Evolutionary conservation across 2,888 invertebrate genomes (phyloP), one percentile per base, ranked within the genome.

Genomic region (Entomobrya proxima): DNA sequence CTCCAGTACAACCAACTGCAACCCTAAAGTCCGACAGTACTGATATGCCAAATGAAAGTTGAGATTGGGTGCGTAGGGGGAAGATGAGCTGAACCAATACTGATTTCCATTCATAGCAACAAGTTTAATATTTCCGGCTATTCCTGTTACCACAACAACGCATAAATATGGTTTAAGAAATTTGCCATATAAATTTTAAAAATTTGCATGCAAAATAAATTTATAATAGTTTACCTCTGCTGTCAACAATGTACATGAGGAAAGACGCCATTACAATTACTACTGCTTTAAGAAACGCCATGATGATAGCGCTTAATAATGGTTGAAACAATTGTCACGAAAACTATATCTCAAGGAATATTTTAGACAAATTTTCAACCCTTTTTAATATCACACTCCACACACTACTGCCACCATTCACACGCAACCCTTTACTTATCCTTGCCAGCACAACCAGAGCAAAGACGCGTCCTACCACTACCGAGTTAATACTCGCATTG

Each of bases 1-100:
- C 92, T 96, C 96, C 91, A 96, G 96, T 15, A 96, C 96, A 67
- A 95, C 95, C 91, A 97, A 93, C 91, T 96, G 96, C 89, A 97
- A 93, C 27, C 96, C 97, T 91, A 96, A 93, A 82, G 96, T 96
- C 91, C 96, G 95, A 92, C 96, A 96, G 91, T 96, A 96, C 91
- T 96, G 96, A 92, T 96, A 96, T 69, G 96, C 96, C 91, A 88
- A 85, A 81, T 89, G 88, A 37, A 87, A 87, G 74, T 87, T 87
- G 87, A 89, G 81, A 47, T 81, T 83, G 2, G 91, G 90, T 6
- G 90, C 90, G 85, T 91, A 90, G 2, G 90, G 90, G 61, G 88
- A 88, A 5, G 89, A 86, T 72, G 89, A 87, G 67, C 88, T 88
- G 83, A 90, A 88, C 89, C 90, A 91, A 84, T 91, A 91, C 77